Conservation (phyloP, 1,140 invertebrate species). For the Tyrophagus putrescentiae region DNA sequence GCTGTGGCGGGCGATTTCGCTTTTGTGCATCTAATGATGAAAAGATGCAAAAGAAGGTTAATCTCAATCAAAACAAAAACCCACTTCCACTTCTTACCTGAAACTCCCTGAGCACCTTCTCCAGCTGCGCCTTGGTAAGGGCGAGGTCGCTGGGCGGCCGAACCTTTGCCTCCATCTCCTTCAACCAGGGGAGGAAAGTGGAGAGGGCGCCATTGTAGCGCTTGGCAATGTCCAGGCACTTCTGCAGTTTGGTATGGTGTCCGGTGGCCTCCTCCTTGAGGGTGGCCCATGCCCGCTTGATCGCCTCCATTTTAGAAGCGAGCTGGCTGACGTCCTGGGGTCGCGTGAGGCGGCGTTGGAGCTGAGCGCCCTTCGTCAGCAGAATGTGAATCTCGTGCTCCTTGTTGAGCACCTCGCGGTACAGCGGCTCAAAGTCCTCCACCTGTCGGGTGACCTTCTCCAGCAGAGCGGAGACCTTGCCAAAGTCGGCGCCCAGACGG, state of each 20-base stretch:
- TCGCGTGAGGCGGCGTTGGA: slow-evolving; percentile 13
- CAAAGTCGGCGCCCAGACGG: not conserved
- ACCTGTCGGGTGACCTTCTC: slow-evolving; percentile 12
- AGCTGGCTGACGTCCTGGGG: slow-evolving; percentile 8
- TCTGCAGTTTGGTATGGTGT: slow-evolving; percentile 16
- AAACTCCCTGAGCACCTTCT: slow-evolving; percentile 16
- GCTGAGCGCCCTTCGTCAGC: slow-evolving; percentile 57
- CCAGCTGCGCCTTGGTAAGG: slow-evolving; percentile 5
- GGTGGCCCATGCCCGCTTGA: slow-evolving; percentile 3
- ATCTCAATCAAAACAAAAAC: not conserved
- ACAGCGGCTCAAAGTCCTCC: slow-evolving; percentile 36
- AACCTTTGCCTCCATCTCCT: slow-evolving; percentile 4
- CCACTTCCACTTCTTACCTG: slow-evolving; percentile 1
- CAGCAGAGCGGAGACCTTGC: slow-evolving; percentile 11
- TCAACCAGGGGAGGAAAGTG: slow-evolving; percentile 15
- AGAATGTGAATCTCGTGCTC: slow-evolving; percentile 89
- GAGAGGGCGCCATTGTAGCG: slow-evolving; percentile 10
- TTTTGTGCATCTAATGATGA: not conserved
- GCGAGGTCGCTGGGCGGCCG: not conserved
- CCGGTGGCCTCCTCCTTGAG: slow-evolving; percentile 7
- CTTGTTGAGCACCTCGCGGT: slow-evolving; percentile 67
- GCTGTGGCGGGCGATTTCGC: slow-evolving; percentile 3
- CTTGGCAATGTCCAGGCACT: slow-evolving; percentile 16
- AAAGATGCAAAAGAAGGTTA: not conserved
- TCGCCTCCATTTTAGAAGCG: not conserved